Evolutionary conservation across 2,888 invertebrate species (phyloP).

Genomic region (Chirona hameri): DNA sequence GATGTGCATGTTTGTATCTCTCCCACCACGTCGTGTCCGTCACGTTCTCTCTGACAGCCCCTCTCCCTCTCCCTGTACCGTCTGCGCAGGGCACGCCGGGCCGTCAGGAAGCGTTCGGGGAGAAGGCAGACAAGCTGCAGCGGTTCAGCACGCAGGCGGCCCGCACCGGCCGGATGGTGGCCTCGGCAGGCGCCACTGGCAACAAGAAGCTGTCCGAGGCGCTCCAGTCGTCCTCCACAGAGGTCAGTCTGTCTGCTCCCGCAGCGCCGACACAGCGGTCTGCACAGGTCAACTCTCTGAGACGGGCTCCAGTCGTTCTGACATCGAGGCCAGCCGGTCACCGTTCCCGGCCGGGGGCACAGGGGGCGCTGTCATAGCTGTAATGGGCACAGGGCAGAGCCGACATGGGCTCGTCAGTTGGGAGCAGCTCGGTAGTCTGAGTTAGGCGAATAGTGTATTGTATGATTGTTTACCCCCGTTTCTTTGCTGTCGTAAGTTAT

Average conservation of each 20-base stretch:
- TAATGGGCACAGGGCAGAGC: too few relatives aligned
- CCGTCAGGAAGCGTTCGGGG: slow-evolving; percentile 83
- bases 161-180: slow-evolving; percentile 88
- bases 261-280: too few relatives aligned
- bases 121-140: slow-evolving; percentile 74
- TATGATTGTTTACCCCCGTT: too few relatives aligned
- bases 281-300: background rate
- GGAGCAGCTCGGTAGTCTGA: too few relatives aligned
- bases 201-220: slow-evolving; percentile 93
- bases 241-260: too few relatives aligned
- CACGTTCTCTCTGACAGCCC: too few relatives aligned
- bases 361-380: background rate
- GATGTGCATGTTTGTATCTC: too few relatives aligned
- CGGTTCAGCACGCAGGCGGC: slow-evolving; percentile 82
- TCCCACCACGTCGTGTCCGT: background rate
- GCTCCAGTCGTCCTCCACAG: slow-evolving; percentile 75
- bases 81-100: slow-evolving; percentile 65
- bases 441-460: too few relatives aligned
- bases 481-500: too few relatives aligned
- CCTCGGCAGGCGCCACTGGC: slow-evolving; percentile 68
- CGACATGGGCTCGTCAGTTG: too few relatives aligned
- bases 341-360: background rate
- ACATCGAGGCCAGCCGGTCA: background rate
- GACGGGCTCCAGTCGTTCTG: background rate
- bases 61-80: too few relatives aligned